A percentile compares a stretch with the other conserved stretches of the same genome.
These are phyloP conservation scores for Gnatocerus cornutus DNA, from an alignment of 2,888 invertebrate species.

Conservation along the genomic window DNA sequence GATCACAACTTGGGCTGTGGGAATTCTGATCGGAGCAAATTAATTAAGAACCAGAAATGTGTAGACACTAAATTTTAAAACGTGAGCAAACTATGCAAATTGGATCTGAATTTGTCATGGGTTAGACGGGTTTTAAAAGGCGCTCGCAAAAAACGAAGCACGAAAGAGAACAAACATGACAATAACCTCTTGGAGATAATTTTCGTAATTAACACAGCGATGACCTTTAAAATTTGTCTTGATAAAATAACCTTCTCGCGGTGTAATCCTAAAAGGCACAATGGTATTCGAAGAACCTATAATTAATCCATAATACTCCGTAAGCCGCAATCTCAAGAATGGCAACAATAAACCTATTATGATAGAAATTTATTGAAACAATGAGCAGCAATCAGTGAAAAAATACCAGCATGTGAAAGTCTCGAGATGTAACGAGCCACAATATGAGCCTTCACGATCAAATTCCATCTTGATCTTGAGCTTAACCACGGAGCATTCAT, in stretches of 20 bases:
- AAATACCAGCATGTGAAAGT: slow-evolving; percentile 17
- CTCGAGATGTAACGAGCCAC: neutral
- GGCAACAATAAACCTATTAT: slow-evolving; percentile 14
- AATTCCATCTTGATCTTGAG: slow-evolving; percentile 13
- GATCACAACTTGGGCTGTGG: neutral
- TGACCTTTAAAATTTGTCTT: neutral
- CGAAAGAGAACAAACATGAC: neutral
- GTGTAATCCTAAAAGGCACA: neutral
- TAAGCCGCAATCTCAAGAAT: slow-evolving; percentile 7
- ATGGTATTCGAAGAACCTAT: neutral
- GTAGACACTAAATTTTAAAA: too few relatives aligned
- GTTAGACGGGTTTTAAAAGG: too few relatives aligned
- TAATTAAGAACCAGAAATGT: neutral
- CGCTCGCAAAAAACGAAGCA: neutral
- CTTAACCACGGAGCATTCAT: slow-evolving; percentile 24
- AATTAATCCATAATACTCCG: neutral
- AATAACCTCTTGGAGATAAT: neutral
- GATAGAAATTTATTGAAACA: slow-evolving; percentile 7
- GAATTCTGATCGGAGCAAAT: neutral
- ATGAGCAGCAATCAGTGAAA: slow-evolving; percentile 8
- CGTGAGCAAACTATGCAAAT: too few relatives aligned
- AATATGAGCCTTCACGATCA: slow-evolving; percentile 26
- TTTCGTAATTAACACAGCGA: neutral
- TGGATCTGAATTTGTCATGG: too few relatives aligned
- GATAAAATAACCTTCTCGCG: too few relatives aligned